Evolutionary conservation across 1,140 invertebrate species (phyloP).

Genomic region (Diorhabda sublineata): DNA sequence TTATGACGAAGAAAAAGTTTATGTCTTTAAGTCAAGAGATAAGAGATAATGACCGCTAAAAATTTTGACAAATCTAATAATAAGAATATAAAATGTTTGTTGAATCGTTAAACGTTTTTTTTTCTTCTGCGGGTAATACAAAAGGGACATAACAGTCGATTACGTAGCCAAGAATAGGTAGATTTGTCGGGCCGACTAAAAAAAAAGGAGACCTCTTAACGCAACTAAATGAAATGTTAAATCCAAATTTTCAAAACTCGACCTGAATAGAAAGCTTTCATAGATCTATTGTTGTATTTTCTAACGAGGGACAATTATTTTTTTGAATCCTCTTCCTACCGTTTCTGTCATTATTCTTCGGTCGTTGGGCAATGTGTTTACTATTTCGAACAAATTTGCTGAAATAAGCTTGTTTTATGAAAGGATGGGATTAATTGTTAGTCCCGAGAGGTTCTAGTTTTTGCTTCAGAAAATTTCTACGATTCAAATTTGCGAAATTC

Average conservation of each 20-base stretch:
- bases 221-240: conserved; percentile 20
- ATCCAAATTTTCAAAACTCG: conserved; percentile 19
- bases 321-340: conserved; percentile 9
- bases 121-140: conserved; percentile 10
- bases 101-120: conserved; percentile 12
- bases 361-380: conserved; percentile 16
- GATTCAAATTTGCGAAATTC: conserved; percentile 3
- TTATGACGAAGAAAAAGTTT: too few relatives aligned
- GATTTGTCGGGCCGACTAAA: conserved; percentile 10
- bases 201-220: conserved; percentile 13
- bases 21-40: too few relatives aligned
- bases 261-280: conserved; percentile 14
- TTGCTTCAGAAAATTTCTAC: conserved; percentile 6
- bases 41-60: too few relatives aligned
- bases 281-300: conserved; percentile 18
- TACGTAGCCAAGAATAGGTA: conserved; percentile 13
- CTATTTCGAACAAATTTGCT: conserved; percentile 16
- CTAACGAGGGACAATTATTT: conserved; percentile 16
- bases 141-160: conserved; percentile 15
- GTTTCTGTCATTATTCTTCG: conserved; percentile 3
- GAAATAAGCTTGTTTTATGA: conserved; percentile 21
- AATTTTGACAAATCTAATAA: too few relatives aligned
- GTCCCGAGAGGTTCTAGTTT: background rate
- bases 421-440: conserved; percentile 17
- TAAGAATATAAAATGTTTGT: too few relatives aligned